Evolutionary conservation across 1,140 invertebrate species (phyloP).

Genomic region (Rhagoletis pomonella): DNA sequence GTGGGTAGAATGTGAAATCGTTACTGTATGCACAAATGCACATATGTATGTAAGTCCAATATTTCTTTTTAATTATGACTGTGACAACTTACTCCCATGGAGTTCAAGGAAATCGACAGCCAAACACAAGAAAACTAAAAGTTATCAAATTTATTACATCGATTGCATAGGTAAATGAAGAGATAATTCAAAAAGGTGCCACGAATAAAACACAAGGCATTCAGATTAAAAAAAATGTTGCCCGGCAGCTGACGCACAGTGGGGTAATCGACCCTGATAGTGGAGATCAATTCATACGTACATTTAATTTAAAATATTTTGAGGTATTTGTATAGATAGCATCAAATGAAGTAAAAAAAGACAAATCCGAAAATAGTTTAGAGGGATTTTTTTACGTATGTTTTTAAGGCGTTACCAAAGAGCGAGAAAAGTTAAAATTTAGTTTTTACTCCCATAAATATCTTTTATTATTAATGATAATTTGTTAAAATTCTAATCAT

Average conservation of each 20-base stretch:
- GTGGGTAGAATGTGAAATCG: not conserved
- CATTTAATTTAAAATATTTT: no score
- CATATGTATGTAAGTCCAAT: not conserved
- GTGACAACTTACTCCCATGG: slow-evolving; percentile 1
- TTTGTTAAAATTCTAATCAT: no score
- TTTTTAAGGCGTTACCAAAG: no score
- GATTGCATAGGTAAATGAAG: not conserved
- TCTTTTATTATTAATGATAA: no score
- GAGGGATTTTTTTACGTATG: no score
- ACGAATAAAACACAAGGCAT: not conserved
- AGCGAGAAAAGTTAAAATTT: no score
- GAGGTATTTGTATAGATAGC: no score
- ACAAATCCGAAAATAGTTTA: no score
- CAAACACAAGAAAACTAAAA: slow-evolving; percentile 2
- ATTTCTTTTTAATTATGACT: not conserved
- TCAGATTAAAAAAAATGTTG: not conserved
- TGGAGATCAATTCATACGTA: no score
- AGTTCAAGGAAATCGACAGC: not conserved
- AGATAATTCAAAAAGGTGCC: slow-evolving; percentile 30
- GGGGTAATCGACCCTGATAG: no score
- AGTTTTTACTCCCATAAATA: no score
- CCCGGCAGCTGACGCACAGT: not conserved
- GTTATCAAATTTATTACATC: slow-evolving; percentile 34
- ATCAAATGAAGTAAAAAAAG: no score
- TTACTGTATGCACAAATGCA: not conserved